phyloP scores from a whole-genome alignment of 2,888 invertebrate genomes.

The Acronicta leporina region DNA sequence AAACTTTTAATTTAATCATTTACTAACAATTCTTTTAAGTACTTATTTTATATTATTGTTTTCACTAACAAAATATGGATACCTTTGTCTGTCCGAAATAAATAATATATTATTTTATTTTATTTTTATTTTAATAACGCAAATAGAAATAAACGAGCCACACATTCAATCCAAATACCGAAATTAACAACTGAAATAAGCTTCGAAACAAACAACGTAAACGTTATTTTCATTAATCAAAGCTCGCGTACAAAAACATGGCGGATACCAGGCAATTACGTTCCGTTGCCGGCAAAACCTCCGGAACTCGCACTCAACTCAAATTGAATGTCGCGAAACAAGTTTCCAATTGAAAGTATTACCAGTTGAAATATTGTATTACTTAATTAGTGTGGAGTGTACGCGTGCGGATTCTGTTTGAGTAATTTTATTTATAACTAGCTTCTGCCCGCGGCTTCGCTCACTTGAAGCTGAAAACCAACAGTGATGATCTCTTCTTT shows the following conservation, averaged over 20 bases:
- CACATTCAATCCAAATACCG: not conserved
- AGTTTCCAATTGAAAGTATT: slow-evolving; percentile 32
- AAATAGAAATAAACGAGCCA: not conserved
- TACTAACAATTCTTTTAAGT: no score
- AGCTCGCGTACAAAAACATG: slow-evolving; percentile 9
- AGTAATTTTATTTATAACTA: slow-evolving; percentile 2
- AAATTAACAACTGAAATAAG: slow-evolving; percentile 3
- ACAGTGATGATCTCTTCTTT: no score
- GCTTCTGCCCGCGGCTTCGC: no score
- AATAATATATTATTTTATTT: no score
- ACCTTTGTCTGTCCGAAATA: no score
- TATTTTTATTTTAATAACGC: no score
- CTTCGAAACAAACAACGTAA: slow-evolving; percentile 4
- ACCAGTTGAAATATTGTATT: slow-evolving; percentile 6
- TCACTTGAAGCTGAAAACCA: no score
- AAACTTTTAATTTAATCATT: no score
- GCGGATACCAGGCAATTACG: slow-evolving; percentile 19
- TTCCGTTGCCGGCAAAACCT: not conserved
- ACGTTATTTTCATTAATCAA: slow-evolving; percentile 16
- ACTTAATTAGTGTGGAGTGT: slow-evolving; percentile 4
- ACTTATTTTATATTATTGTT: no score
- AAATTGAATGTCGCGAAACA: slow-evolving; percentile 29
- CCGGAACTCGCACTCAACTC: slow-evolving; percentile 23
- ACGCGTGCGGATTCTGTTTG: slow-evolving; percentile 6
- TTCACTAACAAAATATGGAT: no score